These are phyloP conservation scores for Adoxophyes honmai DNA, from an alignment of 1,140 invertebrate species.

Conservation along the genomic window DNA sequence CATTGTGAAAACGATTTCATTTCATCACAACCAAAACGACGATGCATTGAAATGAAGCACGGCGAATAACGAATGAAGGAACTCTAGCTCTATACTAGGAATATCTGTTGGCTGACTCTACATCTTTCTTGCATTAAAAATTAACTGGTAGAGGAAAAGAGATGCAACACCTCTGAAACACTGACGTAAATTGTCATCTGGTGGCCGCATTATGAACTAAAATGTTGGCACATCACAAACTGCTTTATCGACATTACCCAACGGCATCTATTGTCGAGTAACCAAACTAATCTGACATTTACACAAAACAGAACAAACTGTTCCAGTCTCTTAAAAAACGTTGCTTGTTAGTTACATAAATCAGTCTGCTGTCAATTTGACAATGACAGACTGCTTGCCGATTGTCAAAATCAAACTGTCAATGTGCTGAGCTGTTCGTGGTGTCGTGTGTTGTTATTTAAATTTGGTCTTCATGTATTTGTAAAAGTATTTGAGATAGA, in stretches of 20 bases:
- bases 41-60: conserved; percentile 57
- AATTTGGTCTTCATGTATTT: too few relatives aligned
- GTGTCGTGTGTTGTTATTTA: too few relatives aligned
- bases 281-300: not conserved
- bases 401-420: too few relatives aligned
- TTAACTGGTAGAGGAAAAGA: conserved; percentile 17
- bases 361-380: too few relatives aligned
- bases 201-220: conserved; percentile 9
- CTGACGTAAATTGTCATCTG: conserved; percentile 9
- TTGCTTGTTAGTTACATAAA: too few relatives aligned
- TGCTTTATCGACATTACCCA: conserved; percentile 11
- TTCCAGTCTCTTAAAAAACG: too few relatives aligned
- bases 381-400: too few relatives aligned
- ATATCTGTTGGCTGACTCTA: conserved; percentile 11
- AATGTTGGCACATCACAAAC: not conserved
- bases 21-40: conserved; percentile 29
- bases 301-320: too few relatives aligned
- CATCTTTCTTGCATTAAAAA: conserved; percentile 18
- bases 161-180: too few relatives aligned
- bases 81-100: conserved; percentile 20
- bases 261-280: not conserved
- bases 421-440: too few relatives aligned
- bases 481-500: too few relatives aligned
- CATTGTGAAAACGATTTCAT: conserved; percentile 30
- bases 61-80: conserved; percentile 60